Percentiles rank a stretch among this genome's conserved stretches.
Conservation (phyloP, 2,888 invertebrate species). For the Cataglyphis rosenhaueri region DNA sequence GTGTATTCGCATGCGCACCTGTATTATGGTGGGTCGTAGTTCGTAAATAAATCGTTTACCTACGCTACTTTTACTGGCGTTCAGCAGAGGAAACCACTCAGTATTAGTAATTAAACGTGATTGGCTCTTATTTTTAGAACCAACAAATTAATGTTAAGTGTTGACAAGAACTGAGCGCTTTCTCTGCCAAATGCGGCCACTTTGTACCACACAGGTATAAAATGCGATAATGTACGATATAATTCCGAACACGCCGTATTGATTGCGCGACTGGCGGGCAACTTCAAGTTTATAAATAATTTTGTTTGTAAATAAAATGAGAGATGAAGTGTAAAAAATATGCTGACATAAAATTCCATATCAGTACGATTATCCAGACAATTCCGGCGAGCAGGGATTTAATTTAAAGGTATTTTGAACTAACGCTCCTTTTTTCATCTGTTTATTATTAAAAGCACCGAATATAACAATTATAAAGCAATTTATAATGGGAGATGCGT, state of each 20-base stretch:
- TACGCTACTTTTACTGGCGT: too few species aligned
- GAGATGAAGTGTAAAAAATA: background rate
- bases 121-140: too few species aligned
- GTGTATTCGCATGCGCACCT: too few species aligned
- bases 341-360: background rate
- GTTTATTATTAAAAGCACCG: too few species aligned
- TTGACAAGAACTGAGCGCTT: too few species aligned
- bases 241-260: background rate
- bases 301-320: background rate
- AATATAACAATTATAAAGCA: background rate
- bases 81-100: too few species aligned
- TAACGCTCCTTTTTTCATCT: background rate
- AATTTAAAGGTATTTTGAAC: background rate
- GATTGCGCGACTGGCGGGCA: constrained; percentile 15
- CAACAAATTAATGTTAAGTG: too few species aligned
- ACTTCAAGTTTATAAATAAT: constrained; percentile 23
- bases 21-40: too few species aligned
- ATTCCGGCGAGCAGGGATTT: background rate
- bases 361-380: too few species aligned
- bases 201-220: background rate
- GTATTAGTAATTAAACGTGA: too few species aligned
- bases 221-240: background rate
- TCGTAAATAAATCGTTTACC: too few species aligned
- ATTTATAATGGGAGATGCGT: background rate
- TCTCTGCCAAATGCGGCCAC: too few species aligned